phyloP scores from a whole-genome alignment of 2,888 invertebrate species.

The Epiblema foenella region DNA sequence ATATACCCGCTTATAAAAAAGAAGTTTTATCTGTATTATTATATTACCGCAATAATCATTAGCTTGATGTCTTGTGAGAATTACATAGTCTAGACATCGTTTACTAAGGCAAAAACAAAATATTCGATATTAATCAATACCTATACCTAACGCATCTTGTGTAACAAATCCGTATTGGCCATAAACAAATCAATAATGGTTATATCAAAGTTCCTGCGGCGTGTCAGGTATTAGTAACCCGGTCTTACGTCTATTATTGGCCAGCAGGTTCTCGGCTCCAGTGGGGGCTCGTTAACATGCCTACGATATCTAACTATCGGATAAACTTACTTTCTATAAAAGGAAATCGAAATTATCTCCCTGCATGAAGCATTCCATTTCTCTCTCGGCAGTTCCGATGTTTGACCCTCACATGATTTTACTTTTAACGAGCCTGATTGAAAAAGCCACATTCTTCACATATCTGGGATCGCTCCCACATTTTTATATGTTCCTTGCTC shows the following conservation, averaged over 20 bases:
- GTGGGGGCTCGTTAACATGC: slow-evolving; percentile 64
- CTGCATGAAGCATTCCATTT: slow-evolving; percentile 79
- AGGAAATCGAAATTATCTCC: slow-evolving; percentile 83
- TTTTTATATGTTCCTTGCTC: slow-evolving; percentile 44
- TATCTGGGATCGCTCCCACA: slow-evolving; percentile 49
- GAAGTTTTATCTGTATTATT: no score
- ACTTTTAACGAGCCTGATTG: slow-evolving; percentile 65
- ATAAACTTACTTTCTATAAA: slow-evolving; percentile 83
- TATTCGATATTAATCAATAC: slow-evolving; percentile 15
- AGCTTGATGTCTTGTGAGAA: neutral
- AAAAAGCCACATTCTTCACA: slow-evolving; percentile 65
- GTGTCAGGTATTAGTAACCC: slow-evolving; percentile 55
- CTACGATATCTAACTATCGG: slow-evolving; percentile 66
- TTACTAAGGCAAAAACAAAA: slow-evolving; percentile 18
- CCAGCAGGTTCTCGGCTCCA: slow-evolving; percentile 62
- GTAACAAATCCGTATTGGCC: slow-evolving; percentile 38
- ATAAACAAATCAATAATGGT: slow-evolving; percentile 42
- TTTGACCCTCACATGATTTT: slow-evolving; percentile 71
- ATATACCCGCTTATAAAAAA: no score
- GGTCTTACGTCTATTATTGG: slow-evolving; percentile 50
- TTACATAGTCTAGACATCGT: slow-evolving; percentile 9
- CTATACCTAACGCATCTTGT: slow-evolving; percentile 8
- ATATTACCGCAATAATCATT: neutral
- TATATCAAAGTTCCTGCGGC: slow-evolving; percentile 52
- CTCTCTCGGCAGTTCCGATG: slow-evolving; percentile 79